Percentiles rank a stretch among this genome's conserved stretches.
phyloP scores from a whole-genome alignment of 1,140 invertebrate genomes.

The Camponotus floridanus region DNA sequence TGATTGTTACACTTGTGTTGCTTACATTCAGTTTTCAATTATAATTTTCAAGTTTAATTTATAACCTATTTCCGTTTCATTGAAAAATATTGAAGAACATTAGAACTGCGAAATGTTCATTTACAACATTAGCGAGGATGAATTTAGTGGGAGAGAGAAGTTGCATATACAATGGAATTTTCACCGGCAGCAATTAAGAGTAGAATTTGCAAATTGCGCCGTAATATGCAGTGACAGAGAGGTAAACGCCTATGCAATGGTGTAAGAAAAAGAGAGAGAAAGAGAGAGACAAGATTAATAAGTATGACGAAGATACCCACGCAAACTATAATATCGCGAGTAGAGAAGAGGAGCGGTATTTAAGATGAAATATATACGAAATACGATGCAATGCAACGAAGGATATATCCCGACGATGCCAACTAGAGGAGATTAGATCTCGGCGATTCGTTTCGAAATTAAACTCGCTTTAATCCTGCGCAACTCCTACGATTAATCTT shows the following conservation, averaged over 20 bases:
- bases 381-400: conserved; percentile 44
- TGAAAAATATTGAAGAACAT: conserved; percentile 3
- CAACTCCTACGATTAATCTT: conserved; percentile 67
- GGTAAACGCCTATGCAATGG: conserved; percentile 41
- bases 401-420: conserved; percentile 46
- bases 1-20: not conserved
- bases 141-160: not conserved
- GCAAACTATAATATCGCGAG: not conserved
- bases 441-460: conserved; percentile 65
- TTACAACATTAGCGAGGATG: not conserved
- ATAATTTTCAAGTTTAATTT: not conserved
- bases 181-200: conserved; percentile 54
- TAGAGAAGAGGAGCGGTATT: conserved; percentile 26
- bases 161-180: conserved; percentile 35
- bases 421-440: conserved; percentile 70
- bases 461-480: conserved; percentile 66
- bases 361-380: conserved; percentile 43
- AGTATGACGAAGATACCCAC: conserved; percentile 39
- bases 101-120: conserved; percentile 21
- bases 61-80: no score
- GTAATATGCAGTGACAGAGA: conserved; percentile 57
- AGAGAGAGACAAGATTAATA: conserved; percentile 48
- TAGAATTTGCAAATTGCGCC: conserved; percentile 53
- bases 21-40: not conserved
- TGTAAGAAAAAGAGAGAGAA: conserved; percentile 8